Percentiles rank a stretch among this genome's conserved stretches.
Conservation (phyloP, 2,797 vertebrate genomes). For the Thunnus albacares region DNA sequence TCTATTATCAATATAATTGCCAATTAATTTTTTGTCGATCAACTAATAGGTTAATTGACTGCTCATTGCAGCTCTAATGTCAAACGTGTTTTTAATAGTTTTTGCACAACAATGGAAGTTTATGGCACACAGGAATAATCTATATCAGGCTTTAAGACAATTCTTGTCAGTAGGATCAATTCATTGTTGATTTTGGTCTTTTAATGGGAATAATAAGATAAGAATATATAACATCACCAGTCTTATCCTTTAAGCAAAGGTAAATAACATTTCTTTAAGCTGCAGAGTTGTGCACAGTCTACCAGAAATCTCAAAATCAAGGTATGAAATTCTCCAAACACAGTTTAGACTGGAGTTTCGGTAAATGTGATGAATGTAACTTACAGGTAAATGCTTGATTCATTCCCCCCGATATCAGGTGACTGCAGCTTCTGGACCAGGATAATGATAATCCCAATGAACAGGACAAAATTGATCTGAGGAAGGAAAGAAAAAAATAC, state of each 20-base stretch:
- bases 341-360: neutral
- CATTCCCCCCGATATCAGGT: constrained; percentile 96
- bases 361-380: constrained; percentile 17
- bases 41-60: no score
- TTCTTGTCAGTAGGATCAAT: neutral
- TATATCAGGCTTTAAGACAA: neutral
- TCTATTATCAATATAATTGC: no score
- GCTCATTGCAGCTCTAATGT: no score
- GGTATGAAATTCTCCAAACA: neutral
- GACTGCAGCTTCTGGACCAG: constrained; percentile 99
- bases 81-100: neutral
- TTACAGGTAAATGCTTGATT: constrained; percentile 95
- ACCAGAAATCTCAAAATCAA: neutral
- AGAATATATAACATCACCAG: neutral
- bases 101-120: neutral
- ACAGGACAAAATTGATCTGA: constrained; percentile 97
- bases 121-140: neutral
- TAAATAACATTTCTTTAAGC: neutral
- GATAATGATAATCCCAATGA: constrained; percentile 97
- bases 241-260: neutral
- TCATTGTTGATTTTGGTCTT: neutral
- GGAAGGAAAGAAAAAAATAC: neutral
- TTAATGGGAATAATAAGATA: constrained; percentile 5
- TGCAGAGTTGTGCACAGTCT: neutral
- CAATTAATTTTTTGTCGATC: no score